Evolutionary conservation across 2,113 vertebrate genomes (phyloP).

Genomic region (Alligator mississippiensis): DNA sequence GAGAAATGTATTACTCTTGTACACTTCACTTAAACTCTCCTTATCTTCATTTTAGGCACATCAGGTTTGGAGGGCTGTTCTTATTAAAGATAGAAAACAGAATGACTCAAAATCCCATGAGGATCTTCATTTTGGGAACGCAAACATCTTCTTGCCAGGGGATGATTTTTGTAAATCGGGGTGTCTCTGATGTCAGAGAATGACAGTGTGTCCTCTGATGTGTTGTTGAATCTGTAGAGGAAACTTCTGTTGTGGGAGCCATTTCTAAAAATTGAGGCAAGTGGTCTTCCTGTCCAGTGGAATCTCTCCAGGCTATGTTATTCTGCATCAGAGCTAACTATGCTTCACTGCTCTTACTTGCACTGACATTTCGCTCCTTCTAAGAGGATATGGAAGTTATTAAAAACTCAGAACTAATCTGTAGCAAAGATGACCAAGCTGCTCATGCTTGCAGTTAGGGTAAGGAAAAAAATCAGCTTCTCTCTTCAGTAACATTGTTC

Average conservation of each 20-base stretch:
- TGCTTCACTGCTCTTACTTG: background rate
- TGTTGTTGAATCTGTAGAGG: background rate
- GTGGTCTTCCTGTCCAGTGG: background rate
- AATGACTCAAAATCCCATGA: background rate
- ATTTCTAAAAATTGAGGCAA: background rate
- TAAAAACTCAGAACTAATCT: background rate
- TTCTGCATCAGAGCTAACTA: background rate
- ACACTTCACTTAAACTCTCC: background rate
- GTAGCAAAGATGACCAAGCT: background rate
- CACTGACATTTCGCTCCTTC: background rate
- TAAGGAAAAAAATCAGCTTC: background rate
- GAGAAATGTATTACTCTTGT: background rate
- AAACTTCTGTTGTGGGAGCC: background rate
- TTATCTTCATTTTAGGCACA: background rate
- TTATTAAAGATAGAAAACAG: background rate
- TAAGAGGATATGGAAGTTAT: background rate
- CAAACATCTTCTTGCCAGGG: background rate
- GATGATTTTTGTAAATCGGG: background rate
- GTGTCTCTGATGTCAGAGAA: background rate
- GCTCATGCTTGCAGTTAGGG: background rate
- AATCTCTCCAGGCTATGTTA: constrained; percentile 6
- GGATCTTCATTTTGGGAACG: background rate
- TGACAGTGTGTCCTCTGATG: background rate
- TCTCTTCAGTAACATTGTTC: background rate
- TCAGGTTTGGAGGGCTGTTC: background rate